A percentile compares a stretch with the other conserved stretches of the same genome.
Conservation (phyloP, 1,140 invertebrate genomes). For the Diorhabda sublineata region DNA sequence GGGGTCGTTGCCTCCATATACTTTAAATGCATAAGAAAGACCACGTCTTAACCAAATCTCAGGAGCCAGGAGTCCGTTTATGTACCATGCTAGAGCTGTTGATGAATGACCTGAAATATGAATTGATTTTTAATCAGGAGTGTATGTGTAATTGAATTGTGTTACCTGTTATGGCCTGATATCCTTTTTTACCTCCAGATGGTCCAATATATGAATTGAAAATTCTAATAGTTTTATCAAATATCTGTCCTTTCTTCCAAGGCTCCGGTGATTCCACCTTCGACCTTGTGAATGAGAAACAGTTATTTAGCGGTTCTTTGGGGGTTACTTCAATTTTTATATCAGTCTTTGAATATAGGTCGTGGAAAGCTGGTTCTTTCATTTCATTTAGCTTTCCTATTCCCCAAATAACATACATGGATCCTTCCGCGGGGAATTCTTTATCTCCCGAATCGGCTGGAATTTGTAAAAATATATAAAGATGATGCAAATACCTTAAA, state of each 20-base stretch:
- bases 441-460: constrained; percentile 75
- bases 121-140: constrained; percentile 10
- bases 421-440: constrained; percentile 62
- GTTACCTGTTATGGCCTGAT: constrained; percentile 68
- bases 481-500: no score
- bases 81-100: constrained; percentile 69
- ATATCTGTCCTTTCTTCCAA: constrained; percentile 75
- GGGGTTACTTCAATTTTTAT: constrained; percentile 63
- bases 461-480: constrained; percentile 25
- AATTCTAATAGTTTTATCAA: constrained; percentile 70
- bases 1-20: constrained; percentile 85
- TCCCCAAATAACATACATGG: constrained; percentile 77
- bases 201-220: constrained; percentile 77
- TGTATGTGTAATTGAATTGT: neutral
- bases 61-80: constrained; percentile 82
- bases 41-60: constrained; percentile 84
- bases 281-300: constrained; percentile 63
- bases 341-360: constrained; percentile 69
- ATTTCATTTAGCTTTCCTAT: constrained; percentile 74
- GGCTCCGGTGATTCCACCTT: constrained; percentile 50
- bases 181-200: constrained; percentile 71
- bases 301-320: constrained; percentile 61
- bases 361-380: constrained; percentile 80
- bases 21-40: constrained; percentile 76
- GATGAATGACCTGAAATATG: constrained; percentile 51